Evolutionary conservation across 2,797 vertebrate species (phyloP).

Genomic region (Clamator glandarius): DNA sequence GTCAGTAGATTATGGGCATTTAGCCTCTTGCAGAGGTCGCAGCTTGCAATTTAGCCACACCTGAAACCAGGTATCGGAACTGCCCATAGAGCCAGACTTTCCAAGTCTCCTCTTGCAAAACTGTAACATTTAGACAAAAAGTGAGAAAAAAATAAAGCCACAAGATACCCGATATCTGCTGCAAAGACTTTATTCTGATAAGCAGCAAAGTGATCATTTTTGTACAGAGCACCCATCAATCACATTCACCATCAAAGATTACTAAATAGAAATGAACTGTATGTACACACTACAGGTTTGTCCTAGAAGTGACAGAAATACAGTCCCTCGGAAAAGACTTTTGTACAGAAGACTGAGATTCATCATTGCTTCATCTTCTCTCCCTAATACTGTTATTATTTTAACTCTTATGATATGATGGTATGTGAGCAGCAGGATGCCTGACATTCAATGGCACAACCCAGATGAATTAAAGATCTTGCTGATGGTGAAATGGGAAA

Average conservation of each 20-base stretch:
- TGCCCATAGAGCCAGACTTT: background rate
- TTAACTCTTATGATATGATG: background rate
- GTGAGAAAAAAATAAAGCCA: background rate
- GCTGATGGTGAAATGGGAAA: background rate
- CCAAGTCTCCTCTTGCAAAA: background rate
- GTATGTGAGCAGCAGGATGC: background rate
- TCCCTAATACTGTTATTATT: background rate
- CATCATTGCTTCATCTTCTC: background rate
- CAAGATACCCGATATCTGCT: background rate
- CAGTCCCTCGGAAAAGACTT: background rate
- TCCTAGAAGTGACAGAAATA: background rate
- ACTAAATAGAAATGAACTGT: background rate
- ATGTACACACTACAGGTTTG: background rate
- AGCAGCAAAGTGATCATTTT: background rate
- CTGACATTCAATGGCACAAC: background rate
- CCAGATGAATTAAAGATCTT: background rate
- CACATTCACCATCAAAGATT: background rate
- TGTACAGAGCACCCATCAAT: background rate
- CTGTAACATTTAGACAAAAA: background rate
- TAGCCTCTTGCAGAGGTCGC: conserved; percentile 18
- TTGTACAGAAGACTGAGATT: background rate
- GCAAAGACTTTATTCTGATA: background rate
- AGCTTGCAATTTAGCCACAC: conserved; percentile 26
- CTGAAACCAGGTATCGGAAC: conserved; percentile 26
- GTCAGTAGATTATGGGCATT: conserved; percentile 24